These are phyloP conservation scores for Philypnodon macrostomus DNA, from an alignment of 2,797 vertebrate genomes.

Conservation along the genomic window DNA sequence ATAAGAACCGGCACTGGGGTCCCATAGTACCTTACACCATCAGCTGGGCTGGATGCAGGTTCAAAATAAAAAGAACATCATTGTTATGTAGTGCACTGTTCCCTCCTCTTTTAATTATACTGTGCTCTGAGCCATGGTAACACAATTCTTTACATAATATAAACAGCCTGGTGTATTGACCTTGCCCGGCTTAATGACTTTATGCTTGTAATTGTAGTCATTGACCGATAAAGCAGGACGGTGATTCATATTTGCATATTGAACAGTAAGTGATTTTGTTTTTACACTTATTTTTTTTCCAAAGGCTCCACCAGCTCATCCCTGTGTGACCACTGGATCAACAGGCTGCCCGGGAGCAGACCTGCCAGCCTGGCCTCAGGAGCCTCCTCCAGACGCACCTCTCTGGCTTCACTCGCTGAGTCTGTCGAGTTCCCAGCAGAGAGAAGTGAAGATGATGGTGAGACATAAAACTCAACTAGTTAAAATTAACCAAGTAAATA, in stretches of 20 bases:
- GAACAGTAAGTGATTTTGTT: neutral
- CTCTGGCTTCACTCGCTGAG: constrained; percentile 91
- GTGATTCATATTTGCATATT: neutral
- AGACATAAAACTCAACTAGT: constrained; percentile 44
- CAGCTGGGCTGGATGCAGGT: neutral
- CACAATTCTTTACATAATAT: neutral
- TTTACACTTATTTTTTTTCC: neutral
- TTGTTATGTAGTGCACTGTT: neutral
- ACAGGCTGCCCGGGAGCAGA: constrained; percentile 91
- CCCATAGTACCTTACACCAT: no score
- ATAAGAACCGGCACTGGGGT: no score
- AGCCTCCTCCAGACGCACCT: constrained; percentile 92
- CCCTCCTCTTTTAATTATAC: constrained; percentile 3
- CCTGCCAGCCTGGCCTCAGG: constrained; percentile 92
- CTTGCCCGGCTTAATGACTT: neutral
- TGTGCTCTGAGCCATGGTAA: constrained; percentile 8
- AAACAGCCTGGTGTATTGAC: constrained; percentile 5
- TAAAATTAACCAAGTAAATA: no score
- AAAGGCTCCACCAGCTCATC: constrained; percentile 97
- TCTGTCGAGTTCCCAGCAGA: constrained; percentile 90
- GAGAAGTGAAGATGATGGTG: constrained; percentile 93
- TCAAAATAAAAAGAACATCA: neutral
- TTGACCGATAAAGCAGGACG: neutral
- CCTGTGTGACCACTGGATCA: constrained; percentile 97
- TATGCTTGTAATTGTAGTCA: neutral